Evolutionary conservation across 2,888 invertebrate species (phyloP).

Genomic region (Isoperla grammatica): DNA sequence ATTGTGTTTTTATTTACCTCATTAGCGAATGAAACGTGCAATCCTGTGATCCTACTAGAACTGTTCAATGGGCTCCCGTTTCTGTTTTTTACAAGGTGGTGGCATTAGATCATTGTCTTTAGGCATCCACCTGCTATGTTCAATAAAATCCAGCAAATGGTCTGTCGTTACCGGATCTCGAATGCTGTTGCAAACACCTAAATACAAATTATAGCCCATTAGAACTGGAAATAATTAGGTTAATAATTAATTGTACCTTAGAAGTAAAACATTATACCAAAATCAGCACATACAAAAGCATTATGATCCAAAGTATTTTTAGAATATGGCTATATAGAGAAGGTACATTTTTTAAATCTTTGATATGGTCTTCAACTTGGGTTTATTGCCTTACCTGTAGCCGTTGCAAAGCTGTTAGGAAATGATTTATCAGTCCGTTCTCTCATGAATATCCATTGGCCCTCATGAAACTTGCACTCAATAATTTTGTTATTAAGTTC

Average conservation of each 20-base stretch:
- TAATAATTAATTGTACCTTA: no score
- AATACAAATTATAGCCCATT: constrained; percentile 36
- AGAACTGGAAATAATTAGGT: no score
- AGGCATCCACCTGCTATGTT: constrained; percentile 49
- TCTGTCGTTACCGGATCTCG: constrained; percentile 79
- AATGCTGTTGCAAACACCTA: constrained; percentile 81
- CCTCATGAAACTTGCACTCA: constrained; percentile 82
- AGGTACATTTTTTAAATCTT: not conserved
- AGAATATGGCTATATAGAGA: not conserved
- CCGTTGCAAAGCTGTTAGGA: constrained; percentile 87
- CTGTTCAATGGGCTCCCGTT: no score
- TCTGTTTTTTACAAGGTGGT: constrained; percentile 58
- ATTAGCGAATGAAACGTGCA: no score
- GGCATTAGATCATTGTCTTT: constrained; percentile 61
- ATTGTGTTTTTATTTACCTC: no score
- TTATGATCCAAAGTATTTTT: no score
- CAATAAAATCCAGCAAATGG: constrained; percentile 66
- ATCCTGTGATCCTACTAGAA: no score
- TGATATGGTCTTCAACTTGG: no score
- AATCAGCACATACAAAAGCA: not conserved
- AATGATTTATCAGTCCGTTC: constrained; percentile 94
- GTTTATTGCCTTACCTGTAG: constrained; percentile 63
- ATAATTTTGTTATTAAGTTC: constrained; percentile 89
- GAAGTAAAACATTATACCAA: no score
- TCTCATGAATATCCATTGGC: constrained; percentile 89